Base-by-base conservation (phyloP, 2,888 invertebrate genomes). In the Hybos culiciformis region DNA sequence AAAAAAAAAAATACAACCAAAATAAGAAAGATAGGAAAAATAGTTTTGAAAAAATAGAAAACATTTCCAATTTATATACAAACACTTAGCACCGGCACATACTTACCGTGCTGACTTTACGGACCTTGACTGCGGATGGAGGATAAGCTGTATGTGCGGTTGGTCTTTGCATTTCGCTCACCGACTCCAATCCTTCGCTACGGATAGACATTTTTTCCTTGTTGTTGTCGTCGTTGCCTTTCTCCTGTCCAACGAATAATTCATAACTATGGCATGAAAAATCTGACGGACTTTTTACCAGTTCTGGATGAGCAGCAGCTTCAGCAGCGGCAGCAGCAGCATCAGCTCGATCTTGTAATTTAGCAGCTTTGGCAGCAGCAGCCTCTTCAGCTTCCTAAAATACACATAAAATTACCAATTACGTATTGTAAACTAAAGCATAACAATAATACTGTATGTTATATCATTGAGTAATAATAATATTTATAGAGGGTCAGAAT, bases 81-180 rank as follows among this genome's bases (percentile, higher is more conserved):
- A 55, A 54, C 55, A 53, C 53, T 55, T 53, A 55, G 56, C 56
- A n/a, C 55, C 57, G 57, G 57, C 67, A 54, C 56, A 63, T 72
- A 83, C 83, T 84, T 80, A 85, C 84, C 78, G 85, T 81, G 78
- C 85, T 85, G 77, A 90, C 88, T 83, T 90, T 91, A 74, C 90
- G 80, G 63, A 78, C 77, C 74, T 80, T 80, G 64, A 71, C 69
- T 59, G 70, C 68, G 46, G 56, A 55, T 54, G 62, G n/a, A n/a
- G n/a, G 62, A 63, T 66, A 63, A 62, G 66, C 68, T 55, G 66
- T 63, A 60, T 67, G 66, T 67, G 67, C 66, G 59, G 64, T 63
- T 65, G 65, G 66, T 66, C 67, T 66, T 66, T 66, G 67, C 64
- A 67, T 83, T 70, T 87, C 88, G 77, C 84, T 85, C 75, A 87